These are phyloP conservation scores for Philaenus spumarius DNA, from an alignment of 1,140 invertebrate species.

Conservation along the genomic window DNA sequence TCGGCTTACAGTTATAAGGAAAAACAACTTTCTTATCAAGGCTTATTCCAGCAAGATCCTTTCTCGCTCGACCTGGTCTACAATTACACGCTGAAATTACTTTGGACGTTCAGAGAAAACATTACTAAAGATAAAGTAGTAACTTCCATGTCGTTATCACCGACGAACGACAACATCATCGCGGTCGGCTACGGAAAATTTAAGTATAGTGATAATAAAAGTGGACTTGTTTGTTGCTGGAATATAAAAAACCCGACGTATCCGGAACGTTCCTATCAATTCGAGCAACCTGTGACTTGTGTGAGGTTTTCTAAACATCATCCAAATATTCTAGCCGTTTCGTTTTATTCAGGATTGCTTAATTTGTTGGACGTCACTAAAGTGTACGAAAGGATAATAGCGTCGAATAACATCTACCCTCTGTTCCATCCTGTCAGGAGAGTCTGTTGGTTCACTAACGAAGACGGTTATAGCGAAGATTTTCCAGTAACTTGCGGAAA, in stretches of 20 bases:
- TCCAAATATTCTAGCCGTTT: slow-evolving; percentile 44
- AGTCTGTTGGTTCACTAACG: slow-evolving; percentile 4
- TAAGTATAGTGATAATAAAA: background rate
- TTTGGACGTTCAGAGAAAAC: slow-evolving; percentile 5
- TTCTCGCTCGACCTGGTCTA: background rate
- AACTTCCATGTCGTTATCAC: slow-evolving; percentile 4
- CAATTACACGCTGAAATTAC: slow-evolving; percentile 1
- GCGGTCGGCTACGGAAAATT: slow-evolving; percentile 30
- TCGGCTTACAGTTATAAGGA: background rate
- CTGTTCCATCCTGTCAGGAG: slow-evolving; percentile 14
- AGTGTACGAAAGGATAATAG: background rate
- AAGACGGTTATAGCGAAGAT: background rate
- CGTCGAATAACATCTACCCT: background rate
- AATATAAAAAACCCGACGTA: slow-evolving; percentile 48
- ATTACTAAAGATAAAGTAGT: background rate
- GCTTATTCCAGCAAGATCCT: background rate
- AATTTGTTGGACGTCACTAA: slow-evolving; percentile 10
- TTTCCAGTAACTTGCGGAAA: slow-evolving; percentile 13
- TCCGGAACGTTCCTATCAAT: slow-evolving; percentile 45
- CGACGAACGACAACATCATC: slow-evolving; percentile 21
- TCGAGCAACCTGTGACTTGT: slow-evolving; percentile 44
- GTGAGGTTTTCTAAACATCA: slow-evolving; percentile 43
- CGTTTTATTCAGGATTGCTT: slow-evolving; percentile 6
- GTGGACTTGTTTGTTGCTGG: slow-evolving; percentile 46
- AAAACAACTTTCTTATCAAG: background rate